A percentile compares a stretch with the other conserved stretches of the same genome.
phyloP scores from a whole-genome alignment of 2,113 vertebrate species.

The Syngnathus scovelli region DNA sequence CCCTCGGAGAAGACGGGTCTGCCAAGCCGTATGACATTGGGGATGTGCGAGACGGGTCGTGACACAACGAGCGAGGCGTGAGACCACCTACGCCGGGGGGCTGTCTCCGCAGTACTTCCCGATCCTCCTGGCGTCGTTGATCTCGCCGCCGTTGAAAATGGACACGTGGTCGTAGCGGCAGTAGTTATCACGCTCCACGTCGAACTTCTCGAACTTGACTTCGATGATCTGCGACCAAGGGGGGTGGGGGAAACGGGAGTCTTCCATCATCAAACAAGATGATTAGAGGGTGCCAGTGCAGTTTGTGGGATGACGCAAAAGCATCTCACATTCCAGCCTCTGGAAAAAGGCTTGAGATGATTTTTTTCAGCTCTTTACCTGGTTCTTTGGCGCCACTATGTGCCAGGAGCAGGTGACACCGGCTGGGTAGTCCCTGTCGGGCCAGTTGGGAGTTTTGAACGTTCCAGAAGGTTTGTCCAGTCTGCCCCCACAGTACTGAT shows the following conservation, averaged over 20 bases:
- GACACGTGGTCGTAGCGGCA: constrained; percentile 94
- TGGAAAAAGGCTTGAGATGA: not conserved
- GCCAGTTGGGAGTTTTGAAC: constrained; percentile 97
- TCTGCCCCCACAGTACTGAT: constrained; percentile 93
- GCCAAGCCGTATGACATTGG: constrained; percentile 1
- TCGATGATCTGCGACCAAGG: constrained; percentile 77
- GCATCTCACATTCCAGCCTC: constrained; percentile 4
- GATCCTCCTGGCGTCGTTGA: constrained; percentile 89
- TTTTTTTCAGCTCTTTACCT: constrained; percentile 64
- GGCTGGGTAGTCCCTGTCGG: constrained; percentile 91
- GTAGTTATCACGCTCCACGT: constrained; percentile 95
- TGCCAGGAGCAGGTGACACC: constrained; percentile 96
- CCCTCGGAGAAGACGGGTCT: constrained; percentile 91
- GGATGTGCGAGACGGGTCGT: too few species aligned
- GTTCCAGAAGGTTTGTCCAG: constrained; percentile 82
- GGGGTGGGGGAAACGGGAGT: not conserved
- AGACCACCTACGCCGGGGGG: constrained; percentile 85
- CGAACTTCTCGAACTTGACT: constrained; percentile 95
- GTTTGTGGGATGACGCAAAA: constrained; percentile 15
- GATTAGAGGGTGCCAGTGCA: constrained; percentile 8
- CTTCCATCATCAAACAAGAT: not conserved
- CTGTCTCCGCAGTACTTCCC: constrained; percentile 96
- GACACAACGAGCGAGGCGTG: constrained; percentile 20
- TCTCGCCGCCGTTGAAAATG: constrained; percentile 90
- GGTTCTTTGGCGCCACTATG: constrained; percentile 90